Evolutionary conservation across 2,888 invertebrate species (phyloP), one percentile per base, ranked within the genome.

Genomic region (Lithophane semibrunnea): DNA sequence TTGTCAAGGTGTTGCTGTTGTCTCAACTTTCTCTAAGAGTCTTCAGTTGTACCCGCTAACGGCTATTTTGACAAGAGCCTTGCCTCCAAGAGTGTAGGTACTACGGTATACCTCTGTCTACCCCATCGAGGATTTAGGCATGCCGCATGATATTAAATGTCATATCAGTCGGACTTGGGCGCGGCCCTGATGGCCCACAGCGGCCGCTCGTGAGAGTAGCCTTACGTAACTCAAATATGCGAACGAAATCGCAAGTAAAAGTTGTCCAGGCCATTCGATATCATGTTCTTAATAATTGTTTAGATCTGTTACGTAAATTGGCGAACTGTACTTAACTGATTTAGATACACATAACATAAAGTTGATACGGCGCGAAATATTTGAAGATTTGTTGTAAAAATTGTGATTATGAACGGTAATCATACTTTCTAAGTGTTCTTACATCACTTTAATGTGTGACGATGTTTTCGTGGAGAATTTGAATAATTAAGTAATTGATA

Each of bases 221-320:
- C 13, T 78, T 82, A 82, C 52, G 56, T 24, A 82, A 78, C 58
- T 3, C 63, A 56, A 61, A 61, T 56, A 77, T 49, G 74, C 81
- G 77, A 42, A 54, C 24, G 74, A 63, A 80, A 54, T 42, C 64
- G 63, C 13, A 3, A 54, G 81, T 73, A 84, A 84, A 80, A 81
- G 73, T 80, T 42, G 66, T 63, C 18, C 24, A 47, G 9, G 8
- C 18, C 29, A 18, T 4, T 47, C 58, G 37, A 61, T 82, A 69
- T 16, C 56, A 16, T 12, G 3, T 8, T 44, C 37, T 16, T 24
- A 13, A 13, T 49, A 10, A 49, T 52, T 63, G 49, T 63, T 29
- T 63, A 13, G 24, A n/a, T 54, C 1, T 24, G 61, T 77, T 54
- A n/a, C 63, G 54, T 63, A 13, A 58, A 4, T 0, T 18, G 21